Percentiles rank a stretch among this genome's conserved stretches.
These are phyloP conservation scores for Caenorhabditis doughertyi DNA, from an alignment of 2,888 invertebrate species.

Conservation along the genomic window DNA sequence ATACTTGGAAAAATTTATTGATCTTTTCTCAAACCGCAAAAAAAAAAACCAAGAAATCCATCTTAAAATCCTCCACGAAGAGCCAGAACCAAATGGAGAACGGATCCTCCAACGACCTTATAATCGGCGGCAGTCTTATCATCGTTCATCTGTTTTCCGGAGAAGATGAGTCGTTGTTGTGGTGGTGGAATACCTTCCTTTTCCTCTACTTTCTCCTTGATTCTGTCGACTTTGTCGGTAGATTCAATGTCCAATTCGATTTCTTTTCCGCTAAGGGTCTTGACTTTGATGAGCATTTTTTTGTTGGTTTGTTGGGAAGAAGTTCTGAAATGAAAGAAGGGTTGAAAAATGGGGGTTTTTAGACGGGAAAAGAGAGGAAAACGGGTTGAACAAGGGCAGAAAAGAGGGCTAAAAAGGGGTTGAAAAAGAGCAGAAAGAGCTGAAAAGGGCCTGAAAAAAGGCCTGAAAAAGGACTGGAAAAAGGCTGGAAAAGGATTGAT, in stretches of 20 bases:
- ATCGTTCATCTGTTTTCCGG: conserved; percentile 99
- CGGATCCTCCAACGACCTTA: conserved; percentile 98
- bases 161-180: conserved; percentile 98
- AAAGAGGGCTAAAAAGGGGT: too few species aligned
- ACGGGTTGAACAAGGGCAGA: too few species aligned
- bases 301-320: too few species aligned
- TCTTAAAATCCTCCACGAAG: conserved; percentile 89
- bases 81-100: conserved; percentile 97
- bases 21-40: too few species aligned
- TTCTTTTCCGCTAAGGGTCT: conserved; percentile 85
- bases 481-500: too few species aligned
- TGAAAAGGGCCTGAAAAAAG: too few species aligned
- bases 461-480: too few species aligned
- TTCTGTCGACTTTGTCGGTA: conserved; percentile 97
- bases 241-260: conserved; percentile 99
- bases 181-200: conserved; percentile 99
- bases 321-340: neutral
- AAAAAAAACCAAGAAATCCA: neutral
- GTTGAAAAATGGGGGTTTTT: too few species aligned
- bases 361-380: too few species aligned
- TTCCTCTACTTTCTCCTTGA: conserved; percentile 91
- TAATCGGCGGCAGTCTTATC: conserved; percentile 99
- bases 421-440: too few species aligned
- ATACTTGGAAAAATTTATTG: too few species aligned
- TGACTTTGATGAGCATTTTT: conserved; percentile 83